Evolutionary conservation across 2,113 vertebrate species (phyloP).

Genomic region (Hemichromis elongatus): DNA sequence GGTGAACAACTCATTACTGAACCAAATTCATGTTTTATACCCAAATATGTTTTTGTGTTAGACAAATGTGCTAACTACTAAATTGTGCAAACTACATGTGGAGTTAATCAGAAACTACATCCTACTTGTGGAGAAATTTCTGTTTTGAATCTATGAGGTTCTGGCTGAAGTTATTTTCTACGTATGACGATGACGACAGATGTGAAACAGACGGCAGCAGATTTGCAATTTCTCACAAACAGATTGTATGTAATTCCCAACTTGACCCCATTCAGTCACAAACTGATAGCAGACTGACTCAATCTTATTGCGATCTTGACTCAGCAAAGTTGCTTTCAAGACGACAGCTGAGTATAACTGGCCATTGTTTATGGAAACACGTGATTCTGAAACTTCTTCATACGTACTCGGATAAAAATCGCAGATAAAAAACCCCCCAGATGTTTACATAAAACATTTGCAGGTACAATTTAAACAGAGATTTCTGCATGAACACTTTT

Average conservation of each 20-base stretch:
- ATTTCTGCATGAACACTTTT: neutral
- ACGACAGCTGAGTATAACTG: neutral
- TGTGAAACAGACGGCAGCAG: neutral
- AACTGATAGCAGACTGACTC: neutral
- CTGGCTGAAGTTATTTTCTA: neutral
- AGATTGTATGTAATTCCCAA: neutral
- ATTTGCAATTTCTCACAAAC: neutral
- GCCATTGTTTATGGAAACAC: neutral
- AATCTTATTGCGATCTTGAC: neutral
- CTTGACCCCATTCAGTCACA: neutral
- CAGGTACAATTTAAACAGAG: neutral
- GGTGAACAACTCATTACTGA: neutral
- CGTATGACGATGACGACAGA: neutral
- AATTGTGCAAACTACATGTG: no score
- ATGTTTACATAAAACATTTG: no score
- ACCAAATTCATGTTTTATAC: no score
- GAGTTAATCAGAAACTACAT: no score
- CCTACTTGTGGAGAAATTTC: no score
- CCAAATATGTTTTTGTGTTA: no score
- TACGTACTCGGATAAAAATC: no score
- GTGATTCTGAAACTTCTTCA: neutral
- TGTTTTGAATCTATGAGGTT: neutral
- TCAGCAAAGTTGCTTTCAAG: neutral
- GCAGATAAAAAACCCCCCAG: neutral
- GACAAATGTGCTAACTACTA: no score